A percentile compares a stretch with the other conserved stretches of the same genome.
These are phyloP conservation scores for Apostichopus japonicus DNA, from an alignment of 35 echinoderm and acorn worm genomes.

Conservation along the genomic window DNA sequence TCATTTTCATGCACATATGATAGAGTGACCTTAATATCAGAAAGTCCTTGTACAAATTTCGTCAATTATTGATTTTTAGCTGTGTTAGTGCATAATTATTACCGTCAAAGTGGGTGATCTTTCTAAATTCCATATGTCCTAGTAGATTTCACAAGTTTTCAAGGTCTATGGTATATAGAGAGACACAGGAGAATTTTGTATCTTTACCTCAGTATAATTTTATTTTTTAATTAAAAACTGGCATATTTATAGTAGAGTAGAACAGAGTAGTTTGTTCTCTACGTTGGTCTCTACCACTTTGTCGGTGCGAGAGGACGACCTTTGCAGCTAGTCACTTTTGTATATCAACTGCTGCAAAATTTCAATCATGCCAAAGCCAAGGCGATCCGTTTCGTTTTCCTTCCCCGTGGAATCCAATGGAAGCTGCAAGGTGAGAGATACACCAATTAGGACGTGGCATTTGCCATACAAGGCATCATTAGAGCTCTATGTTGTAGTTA, in stretches of 20 bases:
- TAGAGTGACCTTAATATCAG: too few relatives aligned
- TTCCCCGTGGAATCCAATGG: background rate
- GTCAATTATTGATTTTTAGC: background rate
- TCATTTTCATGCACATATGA: too few relatives aligned
- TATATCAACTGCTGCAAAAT: background rate
- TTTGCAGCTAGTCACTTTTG: too few relatives aligned
- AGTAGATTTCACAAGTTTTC: background rate
- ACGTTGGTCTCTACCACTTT: too few relatives aligned
- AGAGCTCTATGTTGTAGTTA: too few relatives aligned
- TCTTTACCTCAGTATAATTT: background rate
- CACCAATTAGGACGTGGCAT: too few relatives aligned
- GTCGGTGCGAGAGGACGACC: too few relatives aligned
- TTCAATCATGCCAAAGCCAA: background rate
- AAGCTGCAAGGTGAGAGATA: background rate
- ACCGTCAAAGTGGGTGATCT: background rate
- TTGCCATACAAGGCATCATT: too few relatives aligned
- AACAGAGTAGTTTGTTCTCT: too few relatives aligned
- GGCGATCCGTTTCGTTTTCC: background rate
- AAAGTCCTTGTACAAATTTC: background rate
- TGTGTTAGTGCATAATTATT: background rate
- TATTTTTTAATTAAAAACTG: background rate
- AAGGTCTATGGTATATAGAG: background rate
- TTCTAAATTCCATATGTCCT: background rate
- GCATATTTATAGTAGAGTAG: background rate
- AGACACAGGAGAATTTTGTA: too few relatives aligned